Percentiles rank a stretch among this genome's conserved stretches.
phyloP scores from a whole-genome alignment of 2,113 vertebrate species.

The Ceyx melanurus region DNA sequence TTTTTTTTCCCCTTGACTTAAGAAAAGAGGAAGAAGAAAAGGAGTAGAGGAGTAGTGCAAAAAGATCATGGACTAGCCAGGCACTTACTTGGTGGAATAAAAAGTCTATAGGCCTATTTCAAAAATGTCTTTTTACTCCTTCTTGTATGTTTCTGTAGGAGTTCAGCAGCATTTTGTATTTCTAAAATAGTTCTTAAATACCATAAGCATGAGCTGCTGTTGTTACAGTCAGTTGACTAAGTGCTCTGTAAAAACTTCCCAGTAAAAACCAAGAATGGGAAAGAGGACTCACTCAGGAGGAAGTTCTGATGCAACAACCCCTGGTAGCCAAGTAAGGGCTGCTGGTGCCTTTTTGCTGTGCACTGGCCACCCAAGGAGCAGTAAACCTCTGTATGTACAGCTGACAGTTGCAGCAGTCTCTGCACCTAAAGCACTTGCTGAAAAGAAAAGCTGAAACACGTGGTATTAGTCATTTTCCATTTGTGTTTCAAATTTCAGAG shows the following conservation, averaged over 20 bases:
- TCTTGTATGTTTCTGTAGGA: neutral
- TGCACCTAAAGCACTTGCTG: neutral
- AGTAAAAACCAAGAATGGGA: neutral
- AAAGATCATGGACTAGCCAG: neutral
- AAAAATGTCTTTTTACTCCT: neutral
- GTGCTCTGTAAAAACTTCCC: neutral
- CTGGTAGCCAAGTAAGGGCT: neutral
- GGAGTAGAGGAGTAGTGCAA: neutral
- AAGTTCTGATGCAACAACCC: neutral
- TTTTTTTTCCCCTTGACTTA: conserved; percentile 9
- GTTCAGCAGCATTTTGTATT: neutral
- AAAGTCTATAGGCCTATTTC: neutral
- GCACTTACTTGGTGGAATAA: neutral
- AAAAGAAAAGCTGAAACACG: neutral
- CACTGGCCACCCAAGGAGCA: neutral
- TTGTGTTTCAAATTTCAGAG: neutral
- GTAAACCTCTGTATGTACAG: neutral
- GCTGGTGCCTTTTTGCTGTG: neutral
- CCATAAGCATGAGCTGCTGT: neutral
- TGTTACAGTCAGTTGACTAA: neutral
- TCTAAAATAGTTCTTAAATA: neutral
- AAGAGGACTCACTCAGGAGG: neutral
- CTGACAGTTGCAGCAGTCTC: neutral
- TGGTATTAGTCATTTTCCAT: neutral
- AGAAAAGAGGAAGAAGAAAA: neutral